Base-by-base conservation (phyloP, 1,140 invertebrate genomes). In the Drosophila albomicans region DNA sequence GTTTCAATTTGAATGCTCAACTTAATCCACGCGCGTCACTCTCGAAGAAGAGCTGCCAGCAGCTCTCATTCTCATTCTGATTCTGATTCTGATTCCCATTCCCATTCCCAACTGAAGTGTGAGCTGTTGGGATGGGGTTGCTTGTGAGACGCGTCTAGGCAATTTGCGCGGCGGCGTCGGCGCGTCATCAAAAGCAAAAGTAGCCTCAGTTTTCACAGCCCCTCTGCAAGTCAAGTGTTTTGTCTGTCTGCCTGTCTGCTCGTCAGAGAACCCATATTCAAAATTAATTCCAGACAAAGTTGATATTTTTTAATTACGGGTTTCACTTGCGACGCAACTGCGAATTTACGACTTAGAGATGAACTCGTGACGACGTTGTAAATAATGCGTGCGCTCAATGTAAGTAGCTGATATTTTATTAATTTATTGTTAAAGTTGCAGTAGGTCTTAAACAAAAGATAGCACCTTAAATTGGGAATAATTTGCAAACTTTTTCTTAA, bases 1-100 rank as follows among this genome's bases (percentile, higher is more conserved):
- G 81, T 84, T 89, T 89, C 85, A 89, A 89, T 89, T 89, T 89
- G 85, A 89, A 89, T 89, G 86, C 85, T 89, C 85, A 89, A 85
- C 85, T 89, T 89, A 89, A 89, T 89, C 85, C 85, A 68, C 78
- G 72, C 86, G 81, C 81, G 84, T 85, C 85, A 88, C 78, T 79
- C 81, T 81, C 61, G 58, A 58, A 68, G 67, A 25, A 25, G 7
- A 38, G 35, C 78, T 71, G 74, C 80, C 62, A 57, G 73, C 13
- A 46, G 59, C 66, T 64, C 63, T 43, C 15, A 59, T 56, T 57
- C 66, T 56, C 35, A 52, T 32, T 30, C 58, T 54, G 25, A 13
- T 6, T 35, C 3, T 56, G 16, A 41, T 13, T 11, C 6, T 1
- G 6, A 13, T 1, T 63, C 25, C 45, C 5, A 20, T 1, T 63